Base-by-base conservation (phyloP, 2,888 invertebrate species). In the Silvanus unidentatus region DNA sequence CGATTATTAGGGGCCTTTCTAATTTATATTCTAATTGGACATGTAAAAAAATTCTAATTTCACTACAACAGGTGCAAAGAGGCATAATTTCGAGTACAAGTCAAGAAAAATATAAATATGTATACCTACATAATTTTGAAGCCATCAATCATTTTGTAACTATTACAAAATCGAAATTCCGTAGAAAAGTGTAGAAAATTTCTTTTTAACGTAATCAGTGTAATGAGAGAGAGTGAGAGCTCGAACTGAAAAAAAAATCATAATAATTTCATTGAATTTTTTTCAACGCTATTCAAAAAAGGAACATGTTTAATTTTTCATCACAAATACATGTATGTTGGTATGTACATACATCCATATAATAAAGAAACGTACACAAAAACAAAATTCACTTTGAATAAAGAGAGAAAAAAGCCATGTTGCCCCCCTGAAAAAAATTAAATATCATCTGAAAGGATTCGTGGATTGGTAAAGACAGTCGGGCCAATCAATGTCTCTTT, bases 391-490 rank as follows among this genome's bases (percentile, higher is more conserved):
- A 47, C 48, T 52, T 53, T 45, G 47, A 52, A 49, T 50, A 51
- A 8, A 22, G 22, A 22, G 22, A 22, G 22, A 22, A 22, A n/a
- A n/a, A n/a, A n/a, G n/a, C n/a, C n/a, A n/a, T n/a, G 22, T 22
- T 22, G n/a, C n/a, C 22, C 22, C 22, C 22, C 22, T 9, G 11
- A 32, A 56, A 54, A 50, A 55, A 59, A 56, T 53, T 54, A 53
- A 55, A 59, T 59, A 57, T 57, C 57, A 54, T 49, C 41, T 45
- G 49, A 44, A 47, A 49, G 47, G 43, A 4, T 12, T n/a, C 4
- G 32, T 12, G 10, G n/a, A n/a, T n/a, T n/a, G n/a, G 4, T 32
- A 32, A 32, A 32, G 13, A 12, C 40, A 44, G 43, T 43, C 39
- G 39, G 48, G 34, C 39, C 40, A 37, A 30, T 22, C 36, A 16